Conservation (phyloP, 2,113 vertebrate species). For the Megaptera novaeangliae region DNA sequence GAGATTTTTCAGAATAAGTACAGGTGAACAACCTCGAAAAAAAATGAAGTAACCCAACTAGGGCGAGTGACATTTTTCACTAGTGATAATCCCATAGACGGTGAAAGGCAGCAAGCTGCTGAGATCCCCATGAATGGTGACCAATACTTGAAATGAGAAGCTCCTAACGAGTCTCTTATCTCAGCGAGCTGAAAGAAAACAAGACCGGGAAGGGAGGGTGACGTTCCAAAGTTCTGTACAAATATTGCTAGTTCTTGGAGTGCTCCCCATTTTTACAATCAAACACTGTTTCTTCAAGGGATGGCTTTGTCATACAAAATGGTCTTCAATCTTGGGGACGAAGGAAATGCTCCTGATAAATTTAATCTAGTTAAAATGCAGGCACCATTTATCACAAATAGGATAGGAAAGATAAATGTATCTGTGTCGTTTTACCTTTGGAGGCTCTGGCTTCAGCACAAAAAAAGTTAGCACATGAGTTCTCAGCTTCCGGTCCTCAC, state of each 20-base stretch:
- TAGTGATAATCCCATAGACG: neutral
- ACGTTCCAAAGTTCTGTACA: neutral
- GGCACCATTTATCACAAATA: neutral
- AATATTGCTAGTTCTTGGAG: neutral
- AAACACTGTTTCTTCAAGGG: neutral
- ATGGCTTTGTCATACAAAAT: neutral
- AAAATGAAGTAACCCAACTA: neutral
- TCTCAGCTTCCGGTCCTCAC: neutral
- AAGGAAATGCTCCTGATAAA: neutral
- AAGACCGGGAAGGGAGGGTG: neutral
- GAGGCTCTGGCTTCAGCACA: neutral
- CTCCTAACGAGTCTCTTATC: neutral
- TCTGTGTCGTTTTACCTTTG: neutral
- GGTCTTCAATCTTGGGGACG: neutral
- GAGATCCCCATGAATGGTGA: neutral
- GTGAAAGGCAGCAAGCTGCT: neutral
- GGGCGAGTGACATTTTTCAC: neutral
- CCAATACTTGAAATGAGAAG: neutral
- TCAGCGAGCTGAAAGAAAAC: neutral
- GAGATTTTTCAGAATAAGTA: neutral
- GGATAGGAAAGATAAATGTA: neutral
- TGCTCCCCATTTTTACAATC: neutral
- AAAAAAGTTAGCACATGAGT: neutral
- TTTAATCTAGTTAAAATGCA: neutral
- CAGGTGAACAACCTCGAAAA: neutral